A percentile compares a stretch with the other conserved stretches of the same genome.
Conservation (phyloP, 2,797 vertebrate genomes). For the Stomatorhinus walkeri region DNA sequence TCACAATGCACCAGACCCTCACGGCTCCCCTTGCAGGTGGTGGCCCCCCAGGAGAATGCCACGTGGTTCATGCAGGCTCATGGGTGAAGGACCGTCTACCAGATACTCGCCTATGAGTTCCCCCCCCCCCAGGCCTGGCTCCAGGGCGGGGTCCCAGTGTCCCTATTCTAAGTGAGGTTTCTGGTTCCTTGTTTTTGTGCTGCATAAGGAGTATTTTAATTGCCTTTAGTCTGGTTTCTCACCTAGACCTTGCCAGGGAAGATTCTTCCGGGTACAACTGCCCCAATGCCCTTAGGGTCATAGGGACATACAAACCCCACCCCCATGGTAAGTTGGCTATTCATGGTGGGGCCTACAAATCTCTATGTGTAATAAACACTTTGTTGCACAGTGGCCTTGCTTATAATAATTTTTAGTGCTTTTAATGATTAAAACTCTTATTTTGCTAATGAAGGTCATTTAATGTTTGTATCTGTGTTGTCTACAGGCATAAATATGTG, state of each 20-base stretch:
- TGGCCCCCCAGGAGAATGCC: not conserved
- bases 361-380: not conserved
- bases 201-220: not conserved
- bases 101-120: not conserved
- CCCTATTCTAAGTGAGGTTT: not conserved
- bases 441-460: conserved; percentile 3
- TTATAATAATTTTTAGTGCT: not conserved
- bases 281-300: not conserved
- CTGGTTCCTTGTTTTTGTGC: not conserved
- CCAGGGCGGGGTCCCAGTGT: not conserved
- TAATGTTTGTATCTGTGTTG: not conserved
- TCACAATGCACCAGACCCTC: not conserved
- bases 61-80: not conserved
- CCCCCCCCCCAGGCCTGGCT: not conserved
- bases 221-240: not conserved
- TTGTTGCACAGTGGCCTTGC: not conserved
- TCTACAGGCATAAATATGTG: not conserved
- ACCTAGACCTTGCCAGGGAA: not conserved
- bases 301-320: not conserved
- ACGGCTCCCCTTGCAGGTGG: not conserved
- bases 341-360: not conserved
- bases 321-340: not conserved
- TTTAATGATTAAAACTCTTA: not conserved
- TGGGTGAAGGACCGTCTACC: not conserved
- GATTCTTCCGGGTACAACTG: not conserved